Evolutionary conservation across 2,113 vertebrate genomes (phyloP), one percentile per base, ranked within the genome.

Genomic region (Erythrocercus mccallii): DNA sequence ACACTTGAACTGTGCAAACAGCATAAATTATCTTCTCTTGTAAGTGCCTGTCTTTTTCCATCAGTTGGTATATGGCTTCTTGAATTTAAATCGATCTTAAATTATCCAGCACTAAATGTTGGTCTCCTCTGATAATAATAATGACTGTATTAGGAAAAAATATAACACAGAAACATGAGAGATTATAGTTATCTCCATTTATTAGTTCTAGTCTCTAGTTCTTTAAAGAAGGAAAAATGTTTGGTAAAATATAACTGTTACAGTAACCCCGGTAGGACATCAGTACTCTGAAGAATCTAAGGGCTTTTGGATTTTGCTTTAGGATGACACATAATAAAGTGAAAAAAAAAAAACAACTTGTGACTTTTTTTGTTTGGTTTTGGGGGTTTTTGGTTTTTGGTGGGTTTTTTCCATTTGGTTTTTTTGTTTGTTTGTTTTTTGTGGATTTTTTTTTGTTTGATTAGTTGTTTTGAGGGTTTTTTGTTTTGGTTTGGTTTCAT

Each of bases 321-420:
- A 44, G 60, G 20, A n/a, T 30, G 20, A 25, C 14, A 25, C 3
- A 15, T 4, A 73, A 15, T 4, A 73, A 78, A 66, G 9, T 11
- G 21, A n/a, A n/a, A 15, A 24, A 35, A 47, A 44, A 25, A 15
- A 24, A 35, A 47, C 38, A 25, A 6, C 23, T 42, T 0, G 0
- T 12, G 15, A 5, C 17, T 3, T 25, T 20, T 54, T 54, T 65
- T 54, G 18, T 16, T 74, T 50, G 7, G 48, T 50, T 50, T 50
- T 50, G 48, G 12, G 7, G 21, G 50, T 7, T 11, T 30, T 37
- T 12, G n/a, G n/a, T n/a, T 18, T 27, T 44, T 17, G 51, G 24
- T 38, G 17, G 44, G 12, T 21, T 20, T 19, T 14, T n/a, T n/a
- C n/a, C n/a, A n/a, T n/a, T n/a, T n/a, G 16, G 18, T 17, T 30